Evolutionary conservation across 2,113 vertebrate genomes (phyloP).

Genomic region (Nerophis lumbriciformis): DNA sequence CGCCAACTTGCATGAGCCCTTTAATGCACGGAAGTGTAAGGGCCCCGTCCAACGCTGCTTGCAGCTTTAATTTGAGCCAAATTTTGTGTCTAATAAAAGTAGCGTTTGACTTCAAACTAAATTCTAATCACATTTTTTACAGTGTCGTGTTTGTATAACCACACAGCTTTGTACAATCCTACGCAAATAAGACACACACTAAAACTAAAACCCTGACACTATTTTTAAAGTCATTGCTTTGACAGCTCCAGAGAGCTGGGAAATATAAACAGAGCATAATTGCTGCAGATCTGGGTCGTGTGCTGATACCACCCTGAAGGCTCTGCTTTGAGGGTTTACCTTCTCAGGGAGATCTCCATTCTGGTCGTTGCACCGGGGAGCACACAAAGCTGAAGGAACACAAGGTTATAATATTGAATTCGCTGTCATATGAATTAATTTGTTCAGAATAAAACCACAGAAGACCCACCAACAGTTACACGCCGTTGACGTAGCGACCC

Average conservation of each 20-base stretch:
- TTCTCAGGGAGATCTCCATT: conserved; percentile 64
- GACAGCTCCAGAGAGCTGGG: conserved; percentile 62
- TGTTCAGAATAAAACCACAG: neutral
- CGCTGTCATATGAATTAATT: neutral
- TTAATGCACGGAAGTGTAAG: too few relatives aligned
- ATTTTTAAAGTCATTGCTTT: conserved; percentile 65
- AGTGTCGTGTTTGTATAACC: conserved; percentile 30
- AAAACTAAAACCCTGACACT: conserved; percentile 49
- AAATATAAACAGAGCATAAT: conserved; percentile 67
- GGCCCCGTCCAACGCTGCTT: too few relatives aligned
- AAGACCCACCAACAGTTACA: conserved; percentile 49
- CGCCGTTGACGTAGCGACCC: conserved; percentile 33
- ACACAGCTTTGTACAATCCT: conserved; percentile 49
- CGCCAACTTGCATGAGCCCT: too few relatives aligned
- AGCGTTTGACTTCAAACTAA: too few relatives aligned
- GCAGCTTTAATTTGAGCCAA: too few relatives aligned
- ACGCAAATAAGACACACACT: conserved; percentile 47
- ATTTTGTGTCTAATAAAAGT: too few relatives aligned
- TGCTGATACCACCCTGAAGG: conserved; percentile 65
- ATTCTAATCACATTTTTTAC: too few relatives aligned
- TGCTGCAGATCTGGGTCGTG: conserved; percentile 52
- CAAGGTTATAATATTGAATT: conserved; percentile 2
- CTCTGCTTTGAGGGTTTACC: conserved; percentile 58
- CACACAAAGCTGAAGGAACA: conserved; percentile 61
- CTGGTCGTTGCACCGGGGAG: conserved; percentile 56